These are phyloP conservation scores for Chloroclystis v-ata DNA, from an alignment of 2,888 invertebrate species.

Conservation along the genomic window DNA sequence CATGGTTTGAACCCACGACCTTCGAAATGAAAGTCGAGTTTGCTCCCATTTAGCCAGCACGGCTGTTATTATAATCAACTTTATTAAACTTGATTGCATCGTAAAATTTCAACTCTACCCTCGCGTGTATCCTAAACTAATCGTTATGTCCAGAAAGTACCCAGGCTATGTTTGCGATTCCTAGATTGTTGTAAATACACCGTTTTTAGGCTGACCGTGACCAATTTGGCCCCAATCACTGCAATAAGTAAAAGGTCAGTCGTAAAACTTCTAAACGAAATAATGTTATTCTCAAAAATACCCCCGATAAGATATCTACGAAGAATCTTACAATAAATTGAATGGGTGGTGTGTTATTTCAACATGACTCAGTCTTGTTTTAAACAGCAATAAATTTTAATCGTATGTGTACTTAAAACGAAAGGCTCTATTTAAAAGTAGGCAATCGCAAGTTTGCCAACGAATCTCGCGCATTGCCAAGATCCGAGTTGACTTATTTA, in stretches of 20 bases:
- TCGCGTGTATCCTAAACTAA: constrained; percentile 2
- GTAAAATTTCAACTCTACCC: background rate
- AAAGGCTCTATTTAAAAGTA: constrained; percentile 3
- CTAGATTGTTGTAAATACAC: constrained; percentile 14
- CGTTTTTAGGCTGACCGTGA: constrained; percentile 7
- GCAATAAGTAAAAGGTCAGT: background rate
- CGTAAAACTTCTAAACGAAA: background rate
- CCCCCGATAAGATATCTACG: too few species aligned
- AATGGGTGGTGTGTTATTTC: too few species aligned
- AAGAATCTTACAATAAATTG: too few species aligned
- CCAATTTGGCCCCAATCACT: constrained; percentile 7
- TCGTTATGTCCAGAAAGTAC: constrained; percentile 1
- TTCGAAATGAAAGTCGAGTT: too few species aligned
- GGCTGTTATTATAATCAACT: constrained; percentile 4
- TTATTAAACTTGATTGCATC: background rate
- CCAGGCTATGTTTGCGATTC: constrained; percentile 1
- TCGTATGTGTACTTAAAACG: too few species aligned
- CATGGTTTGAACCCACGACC: too few species aligned
- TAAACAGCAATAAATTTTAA: too few species aligned
- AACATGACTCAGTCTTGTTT: too few species aligned
- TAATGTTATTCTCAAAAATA: background rate
- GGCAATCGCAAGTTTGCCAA: constrained; percentile 26
- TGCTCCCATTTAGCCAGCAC: too few species aligned
- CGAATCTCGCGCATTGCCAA: constrained; percentile 31
- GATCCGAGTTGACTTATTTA: constrained; percentile 28